Percentiles rank a stretch among this genome's conserved stretches.
Conservation (phyloP, 30 jellyfish, hydroid and myxozoan genomes). For the Cassiopea andromeda region DNA sequence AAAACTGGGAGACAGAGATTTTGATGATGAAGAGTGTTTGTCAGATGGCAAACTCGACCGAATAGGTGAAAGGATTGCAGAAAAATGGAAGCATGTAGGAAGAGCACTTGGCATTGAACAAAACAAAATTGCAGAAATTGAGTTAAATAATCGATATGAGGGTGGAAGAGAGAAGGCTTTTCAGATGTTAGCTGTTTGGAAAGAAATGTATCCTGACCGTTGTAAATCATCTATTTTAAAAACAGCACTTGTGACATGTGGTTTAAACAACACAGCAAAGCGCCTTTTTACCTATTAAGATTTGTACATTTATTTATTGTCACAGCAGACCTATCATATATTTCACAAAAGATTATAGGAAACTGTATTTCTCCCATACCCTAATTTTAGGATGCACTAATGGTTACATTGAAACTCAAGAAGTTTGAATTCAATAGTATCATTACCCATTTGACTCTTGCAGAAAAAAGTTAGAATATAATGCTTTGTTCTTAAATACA, state of each 20-base stretch:
- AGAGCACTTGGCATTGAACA: slow-evolving; percentile 73
- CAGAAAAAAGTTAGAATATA: neutral
- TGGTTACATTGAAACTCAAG: no score
- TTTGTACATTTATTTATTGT: neutral
- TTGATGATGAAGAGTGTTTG: slow-evolving; percentile 43
- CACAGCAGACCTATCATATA: neutral
- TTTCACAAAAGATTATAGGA: no score
- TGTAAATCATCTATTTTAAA: slow-evolving; percentile 49
- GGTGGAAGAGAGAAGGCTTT: slow-evolving; percentile 93
- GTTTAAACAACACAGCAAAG: slow-evolving; percentile 80
- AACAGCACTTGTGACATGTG: slow-evolving; percentile 68
- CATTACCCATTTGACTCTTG: no score
- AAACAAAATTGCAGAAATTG: slow-evolving; percentile 72
- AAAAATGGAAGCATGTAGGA: slow-evolving; percentile 87
- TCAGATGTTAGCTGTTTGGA: slow-evolving; percentile 94
- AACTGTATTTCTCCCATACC: no score
- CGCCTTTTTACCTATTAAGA: slow-evolving; percentile 5
- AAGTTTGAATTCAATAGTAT: no score
- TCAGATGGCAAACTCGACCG: slow-evolving; percentile 79
- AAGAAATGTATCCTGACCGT: slow-evolving; percentile 86
- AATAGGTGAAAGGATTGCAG: slow-evolving; percentile 78
- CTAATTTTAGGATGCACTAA: no score
- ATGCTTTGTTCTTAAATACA: neutral
- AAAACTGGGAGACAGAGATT: slow-evolving; percentile 37
- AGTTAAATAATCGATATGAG: slow-evolving; percentile 68